Evolutionary conservation across 2,113 vertebrate species (phyloP), one percentile per base, ranked within the genome.

Genomic region (Hassar affinis): DNA sequence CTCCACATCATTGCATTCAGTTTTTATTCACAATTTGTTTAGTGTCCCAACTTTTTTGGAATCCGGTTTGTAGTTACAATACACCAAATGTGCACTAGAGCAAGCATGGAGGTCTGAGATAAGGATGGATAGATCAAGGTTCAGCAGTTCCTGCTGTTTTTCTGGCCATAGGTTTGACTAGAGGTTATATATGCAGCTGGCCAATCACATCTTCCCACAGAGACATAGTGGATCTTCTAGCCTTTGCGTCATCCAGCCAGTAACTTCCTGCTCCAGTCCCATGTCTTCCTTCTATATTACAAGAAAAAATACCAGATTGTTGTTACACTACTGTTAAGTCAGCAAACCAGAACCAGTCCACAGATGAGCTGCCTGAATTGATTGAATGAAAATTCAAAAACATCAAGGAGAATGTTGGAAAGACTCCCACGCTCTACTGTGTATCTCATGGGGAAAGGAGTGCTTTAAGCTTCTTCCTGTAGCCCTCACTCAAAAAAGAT

Each of bases 211-310:
- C 91, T 92, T 94, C 92, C 89, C 90, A 93, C 87, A 91, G 88
- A 90, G 87, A 79, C 81, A 71, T 88, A 75, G 80, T 79, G 52
- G 35, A 84, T 52, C 83, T 61, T 79, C 38, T 85, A 82, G 79
- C 76, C 76, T 80, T 52, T 54, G 51, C n/a, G 49, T 87, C 88
- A 74, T 38, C 35, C 38, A 84, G 77, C 85, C 87, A 88, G 91
- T 88, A 91, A 85, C 92, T 92, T 94, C 93, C 93, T 92, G 91
- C 82, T 83, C 83, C 38, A 59, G 9, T 42, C 89, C 82, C 83
- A 56, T 57, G 22, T n/a, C 25, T 54, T 54, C 49, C 27, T 76
- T 52, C 30, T 51, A 77, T 38, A 77, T 77, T 78, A 42, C 54
- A 15, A 62, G 30, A 56, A 15, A 15, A 38, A 54, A 42, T 33